A percentile compares a stretch with the other conserved stretches of the same genome.
phyloP scores from a whole-genome alignment of 2,888 invertebrate species.

The Merodon equestris region DNA sequence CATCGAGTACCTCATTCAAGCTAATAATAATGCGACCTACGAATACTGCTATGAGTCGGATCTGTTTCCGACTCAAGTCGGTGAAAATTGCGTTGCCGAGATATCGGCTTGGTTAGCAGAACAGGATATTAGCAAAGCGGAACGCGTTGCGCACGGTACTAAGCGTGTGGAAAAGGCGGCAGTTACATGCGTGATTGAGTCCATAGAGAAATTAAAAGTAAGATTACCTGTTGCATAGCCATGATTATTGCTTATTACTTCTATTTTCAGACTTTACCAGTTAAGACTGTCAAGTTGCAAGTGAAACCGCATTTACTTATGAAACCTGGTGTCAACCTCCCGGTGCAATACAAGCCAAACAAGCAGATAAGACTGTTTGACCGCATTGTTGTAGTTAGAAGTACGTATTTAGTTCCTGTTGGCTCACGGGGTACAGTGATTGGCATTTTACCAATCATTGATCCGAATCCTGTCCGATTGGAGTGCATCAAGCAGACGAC shows the following conservation, averaged over 20 bases:
- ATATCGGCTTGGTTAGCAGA: conserved; percentile 85
- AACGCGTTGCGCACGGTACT: conserved; percentile 85
- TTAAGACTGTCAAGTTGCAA: conserved; percentile 84
- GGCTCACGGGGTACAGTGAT: conserved; percentile 92
- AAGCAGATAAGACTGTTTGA: conserved; percentile 83
- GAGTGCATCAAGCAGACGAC: conserved; percentile 81
- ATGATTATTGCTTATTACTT: conserved; percentile 7
- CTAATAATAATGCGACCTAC: conserved; percentile 78
- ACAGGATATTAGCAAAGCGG: conserved; percentile 83
- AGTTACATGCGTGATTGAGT: conserved; percentile 78
- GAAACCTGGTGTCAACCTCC: conserved; percentile 81
- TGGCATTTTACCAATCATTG: conserved; percentile 81
- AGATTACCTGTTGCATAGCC: not conserved
- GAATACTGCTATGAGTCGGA: conserved; percentile 85
- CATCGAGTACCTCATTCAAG: conserved; percentile 80
- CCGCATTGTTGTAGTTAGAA: conserved; percentile 89
- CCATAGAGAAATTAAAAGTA: conserved; percentile 78
- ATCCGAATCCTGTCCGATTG: conserved; percentile 79
- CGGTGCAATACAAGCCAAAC: conserved; percentile 75
- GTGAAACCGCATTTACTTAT: conserved; percentile 88
- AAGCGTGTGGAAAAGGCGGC: conserved; percentile 85
- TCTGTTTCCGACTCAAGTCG: conserved; percentile 81
- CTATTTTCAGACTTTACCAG: conserved; percentile 71
- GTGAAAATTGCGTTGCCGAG: conserved; percentile 78
- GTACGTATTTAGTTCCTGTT: conserved; percentile 86